Evolutionary conservation across 2,888 invertebrate genomes (phyloP).

Genomic region (Thelaira solivaga): DNA sequence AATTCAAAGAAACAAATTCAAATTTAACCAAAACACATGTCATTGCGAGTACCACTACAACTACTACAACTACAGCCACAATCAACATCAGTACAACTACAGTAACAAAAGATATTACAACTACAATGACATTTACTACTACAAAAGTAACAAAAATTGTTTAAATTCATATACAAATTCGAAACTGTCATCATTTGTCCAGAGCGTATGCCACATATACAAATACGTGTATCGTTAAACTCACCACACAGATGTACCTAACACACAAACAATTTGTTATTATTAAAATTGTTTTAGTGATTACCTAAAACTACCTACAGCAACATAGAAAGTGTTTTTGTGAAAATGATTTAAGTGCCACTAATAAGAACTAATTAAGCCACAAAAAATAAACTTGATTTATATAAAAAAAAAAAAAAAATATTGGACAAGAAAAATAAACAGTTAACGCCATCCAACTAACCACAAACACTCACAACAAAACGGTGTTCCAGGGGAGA

Average conservation of each 20-base stretch:
- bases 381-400: conserved; percentile 50
- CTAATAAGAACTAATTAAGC: conserved; percentile 24
- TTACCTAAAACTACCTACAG: conserved; percentile 54
- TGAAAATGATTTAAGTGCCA: conserved; percentile 15
- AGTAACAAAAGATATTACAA: conserved; percentile 10
- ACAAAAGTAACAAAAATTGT: conserved; percentile 19
- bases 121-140: conserved; percentile 14
- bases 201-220: conserved; percentile 47
- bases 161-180: conserved; percentile 11
- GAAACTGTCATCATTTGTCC: conserved; percentile 37
- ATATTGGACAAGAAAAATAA: too few relatives aligned
- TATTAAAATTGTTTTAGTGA: conserved; percentile 39
- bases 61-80: conserved; percentile 29
- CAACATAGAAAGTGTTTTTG: neutral
- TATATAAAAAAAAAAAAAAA: conserved; percentile 31
- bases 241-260: neutral
- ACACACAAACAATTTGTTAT: conserved; percentile 19
- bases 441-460: conserved; percentile 26
- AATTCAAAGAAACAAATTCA: conserved; percentile 24
- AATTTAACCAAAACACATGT: conserved; percentile 38
- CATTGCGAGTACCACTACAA: conserved; percentile 26
- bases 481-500: conserved; percentile 75
- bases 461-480: conserved; percentile 61
- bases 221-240: conserved; percentile 56
- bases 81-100: conserved; percentile 38